phyloP scores from a whole-genome alignment of 2,797 vertebrate species.

The Onychomys torridus region DNA sequence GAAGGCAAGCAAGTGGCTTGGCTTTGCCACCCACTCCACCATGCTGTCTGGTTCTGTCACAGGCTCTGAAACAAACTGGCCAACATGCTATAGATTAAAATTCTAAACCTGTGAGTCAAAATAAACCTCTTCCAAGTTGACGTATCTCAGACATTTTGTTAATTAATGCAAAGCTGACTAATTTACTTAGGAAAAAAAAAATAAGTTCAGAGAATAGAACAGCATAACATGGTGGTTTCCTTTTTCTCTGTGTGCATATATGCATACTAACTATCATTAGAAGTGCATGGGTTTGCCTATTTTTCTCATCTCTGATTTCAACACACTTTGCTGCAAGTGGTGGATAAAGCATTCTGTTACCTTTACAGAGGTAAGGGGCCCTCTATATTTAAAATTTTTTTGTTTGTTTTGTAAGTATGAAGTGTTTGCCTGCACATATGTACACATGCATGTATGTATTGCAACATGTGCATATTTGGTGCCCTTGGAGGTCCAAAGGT shows the following conservation, averaged over 20 bases:
- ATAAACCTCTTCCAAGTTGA: background rate
- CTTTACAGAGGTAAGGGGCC: background rate
- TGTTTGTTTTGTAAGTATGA: background rate
- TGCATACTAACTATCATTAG: background rate
- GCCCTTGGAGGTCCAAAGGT: background rate
- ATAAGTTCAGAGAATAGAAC: background rate
- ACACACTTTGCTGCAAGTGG: background rate
- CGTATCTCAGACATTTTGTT: background rate
- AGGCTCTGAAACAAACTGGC: background rate
- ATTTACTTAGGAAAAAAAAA: background rate
- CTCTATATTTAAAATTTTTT: background rate
- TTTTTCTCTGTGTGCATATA: background rate
- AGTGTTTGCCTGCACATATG: background rate
- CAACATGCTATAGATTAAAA: background rate
- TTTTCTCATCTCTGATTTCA: conserved; percentile 14
- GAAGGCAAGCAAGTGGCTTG: background rate
- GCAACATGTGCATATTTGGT: background rate
- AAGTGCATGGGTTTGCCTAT: background rate
- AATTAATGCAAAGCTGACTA: background rate
- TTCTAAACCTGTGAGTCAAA: background rate
- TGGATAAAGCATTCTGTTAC: background rate
- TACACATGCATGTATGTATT: background rate
- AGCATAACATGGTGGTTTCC: background rate
- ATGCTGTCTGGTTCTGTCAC: background rate
- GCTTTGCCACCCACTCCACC: background rate